These are phyloP conservation scores for Drosophila setosimentum DNA, from an alignment of 2,888 invertebrate genomes.

Conservation along the genomic window DNA sequence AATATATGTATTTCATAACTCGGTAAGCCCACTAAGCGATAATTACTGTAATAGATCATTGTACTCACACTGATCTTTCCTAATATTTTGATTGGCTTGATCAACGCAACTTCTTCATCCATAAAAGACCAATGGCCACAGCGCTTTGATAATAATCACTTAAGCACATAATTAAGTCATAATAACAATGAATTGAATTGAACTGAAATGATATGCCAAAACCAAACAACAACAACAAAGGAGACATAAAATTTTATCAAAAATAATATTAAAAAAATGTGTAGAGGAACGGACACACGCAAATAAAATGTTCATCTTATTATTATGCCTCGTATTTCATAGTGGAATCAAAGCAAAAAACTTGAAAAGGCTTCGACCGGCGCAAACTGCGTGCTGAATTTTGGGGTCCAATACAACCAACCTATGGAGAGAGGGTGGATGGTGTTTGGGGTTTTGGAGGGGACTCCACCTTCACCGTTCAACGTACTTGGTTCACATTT, in stretches of 20 bases:
- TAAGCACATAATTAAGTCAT: slow-evolving; percentile 80
- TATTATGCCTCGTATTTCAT: slow-evolving; percentile 71
- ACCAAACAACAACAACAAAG: slow-evolving; percentile 29
- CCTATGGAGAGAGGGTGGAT: neutral
- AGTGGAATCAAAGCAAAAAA: slow-evolving; percentile 72
- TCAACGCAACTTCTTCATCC: slow-evolving; percentile 8
- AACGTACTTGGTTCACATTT: slow-evolving; percentile 9
- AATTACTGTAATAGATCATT: slow-evolving; percentile 1
- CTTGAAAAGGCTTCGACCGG: slow-evolving; percentile 70
- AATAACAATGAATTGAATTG: slow-evolving; percentile 55
- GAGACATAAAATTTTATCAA: slow-evolving; percentile 16
- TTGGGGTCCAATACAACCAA: slow-evolving; percentile 11
- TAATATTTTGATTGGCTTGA: slow-evolving; percentile 5
- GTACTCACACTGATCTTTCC: neutral
- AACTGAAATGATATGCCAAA: slow-evolving; percentile 70
- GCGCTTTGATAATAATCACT: slow-evolving; percentile 55
- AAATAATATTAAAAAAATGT: slow-evolving; percentile 18
- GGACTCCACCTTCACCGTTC: neutral
- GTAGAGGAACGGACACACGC: slow-evolving; percentile 28
- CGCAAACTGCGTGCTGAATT: slow-evolving; percentile 52
- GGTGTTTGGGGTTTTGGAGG: neutral
- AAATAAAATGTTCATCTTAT: slow-evolving; percentile 75
- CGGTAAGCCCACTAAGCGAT: neutral
- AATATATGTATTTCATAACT: neutral
- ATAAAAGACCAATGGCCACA: slow-evolving; percentile 51